Percentiles rank a stretch among this genome's conserved stretches.
Evolutionary conservation across 2,888 invertebrate genomes (phyloP).

Genomic region (Aspidapion aeneum): DNA sequence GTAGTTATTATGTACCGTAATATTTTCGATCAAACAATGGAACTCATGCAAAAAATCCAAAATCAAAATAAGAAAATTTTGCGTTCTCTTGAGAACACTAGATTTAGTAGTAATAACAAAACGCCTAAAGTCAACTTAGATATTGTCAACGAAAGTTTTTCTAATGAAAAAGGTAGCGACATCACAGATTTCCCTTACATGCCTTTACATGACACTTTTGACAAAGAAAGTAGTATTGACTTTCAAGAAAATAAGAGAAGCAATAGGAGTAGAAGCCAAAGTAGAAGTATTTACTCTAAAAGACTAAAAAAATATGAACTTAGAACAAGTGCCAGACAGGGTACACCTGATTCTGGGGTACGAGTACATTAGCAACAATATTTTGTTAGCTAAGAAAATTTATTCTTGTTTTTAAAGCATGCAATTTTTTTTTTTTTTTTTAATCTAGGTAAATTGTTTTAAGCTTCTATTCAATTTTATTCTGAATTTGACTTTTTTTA

Average conservation of each 20-base stretch:
- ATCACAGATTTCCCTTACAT: not conserved
- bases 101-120: constrained; percentile 17
- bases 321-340: constrained; percentile 25
- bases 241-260: not conserved
- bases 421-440: too few relatives aligned
- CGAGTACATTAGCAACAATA: not conserved
- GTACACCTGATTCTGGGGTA: constrained; percentile 14
- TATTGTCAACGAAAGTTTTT: constrained; percentile 18
- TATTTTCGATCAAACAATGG: constrained; percentile 46
- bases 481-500: too few relatives aligned
- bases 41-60: constrained; percentile 46
- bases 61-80: constrained; percentile 42
- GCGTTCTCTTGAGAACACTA: constrained; percentile 23
- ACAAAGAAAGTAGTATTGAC: not conserved
- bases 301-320: constrained; percentile 24
- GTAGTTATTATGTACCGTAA: constrained; percentile 46
- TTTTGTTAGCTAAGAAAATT: not conserved
- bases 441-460: too few relatives aligned
- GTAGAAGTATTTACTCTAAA: not conserved
- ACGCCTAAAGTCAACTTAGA: constrained; percentile 18
- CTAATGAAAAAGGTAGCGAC: not conserved
- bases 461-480: too few relatives aligned
- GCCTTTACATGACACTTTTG: not conserved
- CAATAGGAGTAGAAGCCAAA: not conserved
- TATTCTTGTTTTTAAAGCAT: too few relatives aligned